A percentile compares a stretch with the other conserved stretches of the same genome.
phyloP scores from a whole-genome alignment of 2,113 vertebrate species.

The Prolemur simus region DNA sequence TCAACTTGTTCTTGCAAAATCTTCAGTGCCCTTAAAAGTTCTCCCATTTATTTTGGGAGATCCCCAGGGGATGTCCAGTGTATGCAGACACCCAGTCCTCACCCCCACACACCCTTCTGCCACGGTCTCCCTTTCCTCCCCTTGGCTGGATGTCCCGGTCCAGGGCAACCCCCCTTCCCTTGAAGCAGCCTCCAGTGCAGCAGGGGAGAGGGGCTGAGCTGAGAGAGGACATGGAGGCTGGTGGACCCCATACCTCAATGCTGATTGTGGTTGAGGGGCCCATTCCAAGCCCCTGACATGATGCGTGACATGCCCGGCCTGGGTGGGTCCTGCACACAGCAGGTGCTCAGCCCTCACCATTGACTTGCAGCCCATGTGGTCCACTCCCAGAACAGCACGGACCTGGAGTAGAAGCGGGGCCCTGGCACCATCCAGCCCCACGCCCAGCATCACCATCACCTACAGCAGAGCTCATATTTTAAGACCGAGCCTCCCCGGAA shows the following conservation, averaged over 20 bases:
- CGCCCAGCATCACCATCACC: accelerated
- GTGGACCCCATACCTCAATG: accelerated
- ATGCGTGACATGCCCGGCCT: background rate
- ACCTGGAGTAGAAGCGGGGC: background rate
- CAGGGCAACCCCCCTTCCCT: background rate
- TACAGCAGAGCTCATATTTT: background rate
- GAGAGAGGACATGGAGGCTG: background rate
- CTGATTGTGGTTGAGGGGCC: background rate
- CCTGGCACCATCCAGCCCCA: background rate
- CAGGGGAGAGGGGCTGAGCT: background rate
- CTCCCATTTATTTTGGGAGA: background rate
- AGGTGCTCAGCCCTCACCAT: background rate
- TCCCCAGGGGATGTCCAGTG: background rate
- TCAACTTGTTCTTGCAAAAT: background rate
- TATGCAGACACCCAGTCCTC: background rate
- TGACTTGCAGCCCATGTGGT: accelerated
- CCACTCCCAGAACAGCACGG: background rate
- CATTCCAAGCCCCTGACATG: background rate
- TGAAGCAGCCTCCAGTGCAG: background rate
- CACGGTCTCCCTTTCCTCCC: background rate
- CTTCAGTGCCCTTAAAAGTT: background rate
- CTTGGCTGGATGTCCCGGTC: background rate
- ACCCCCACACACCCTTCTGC: background rate
- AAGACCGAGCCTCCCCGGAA: background rate
- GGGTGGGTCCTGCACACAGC: background rate